These are phyloP conservation scores for Hydrolagus colliei DNA, from an alignment of 2,797 vertebrate species.

Conservation along the genomic window DNA sequence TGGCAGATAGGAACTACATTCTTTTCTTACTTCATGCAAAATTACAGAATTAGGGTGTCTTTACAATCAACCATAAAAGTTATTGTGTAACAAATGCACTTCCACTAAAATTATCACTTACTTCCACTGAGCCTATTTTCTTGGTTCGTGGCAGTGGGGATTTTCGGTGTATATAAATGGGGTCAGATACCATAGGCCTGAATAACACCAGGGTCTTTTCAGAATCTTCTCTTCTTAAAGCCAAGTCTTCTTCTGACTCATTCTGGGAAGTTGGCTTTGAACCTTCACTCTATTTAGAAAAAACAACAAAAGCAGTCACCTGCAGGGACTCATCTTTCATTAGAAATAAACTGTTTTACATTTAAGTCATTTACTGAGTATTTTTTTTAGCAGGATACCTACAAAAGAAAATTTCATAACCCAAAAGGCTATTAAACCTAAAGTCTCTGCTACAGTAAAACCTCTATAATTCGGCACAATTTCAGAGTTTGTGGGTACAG, in stretches of 20 bases:
- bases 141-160: conserved; percentile 72
- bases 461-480: too few relatives aligned
- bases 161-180: conserved; percentile 81
- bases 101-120: conserved; percentile 53
- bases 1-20: neutral
- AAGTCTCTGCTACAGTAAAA: too few relatives aligned
- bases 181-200: conserved; percentile 78
- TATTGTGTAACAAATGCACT: neutral
- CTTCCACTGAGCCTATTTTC: conserved; percentile 76
- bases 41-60: neutral
- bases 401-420: too few relatives aligned
- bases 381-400: too few relatives aligned
- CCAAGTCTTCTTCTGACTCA: conserved; percentile 68
- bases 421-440: too few relatives aligned
- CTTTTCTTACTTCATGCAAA: neutral
- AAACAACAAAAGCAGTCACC: too few relatives aligned
- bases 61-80: neutral
- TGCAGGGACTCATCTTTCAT: too few relatives aligned
- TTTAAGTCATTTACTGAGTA: too few relatives aligned
- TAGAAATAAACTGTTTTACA: too few relatives aligned
- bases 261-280: conserved; percentile 42
- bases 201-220: conserved; percentile 70
- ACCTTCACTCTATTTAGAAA: conserved; percentile 20
- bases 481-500: too few relatives aligned
- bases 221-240: conserved; percentile 63